Percentiles rank a stretch among this genome's conserved stretches.
Conservation (phyloP, 2,888 invertebrate species). For the Nephrotoma guestfalica region DNA sequence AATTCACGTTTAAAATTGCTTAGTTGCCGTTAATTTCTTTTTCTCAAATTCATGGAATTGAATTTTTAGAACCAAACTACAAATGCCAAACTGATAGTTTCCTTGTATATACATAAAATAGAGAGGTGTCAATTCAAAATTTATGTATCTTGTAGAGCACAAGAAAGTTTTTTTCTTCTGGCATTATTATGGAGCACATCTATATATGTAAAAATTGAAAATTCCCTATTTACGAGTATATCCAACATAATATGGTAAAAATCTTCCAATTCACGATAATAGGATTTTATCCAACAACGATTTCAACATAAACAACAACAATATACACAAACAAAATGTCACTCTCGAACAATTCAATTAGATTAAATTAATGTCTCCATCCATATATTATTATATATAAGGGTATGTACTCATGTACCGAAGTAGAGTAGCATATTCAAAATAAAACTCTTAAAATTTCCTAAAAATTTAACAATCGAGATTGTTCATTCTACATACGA, state of each 20-base stretch:
- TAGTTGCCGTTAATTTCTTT: no score
- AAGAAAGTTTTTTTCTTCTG: no score
- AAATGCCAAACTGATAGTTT: no score
- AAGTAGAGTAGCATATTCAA: not conserved
- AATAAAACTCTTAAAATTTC: not conserved
- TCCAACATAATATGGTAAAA: not conserved
- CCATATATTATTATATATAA: not conserved
- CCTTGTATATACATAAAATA: no score
- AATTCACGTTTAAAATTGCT: no score
- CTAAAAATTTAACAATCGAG: not conserved
- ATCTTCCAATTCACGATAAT: not conserved
- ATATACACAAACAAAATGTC: not conserved
- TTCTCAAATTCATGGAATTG: no score
- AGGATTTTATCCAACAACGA: not conserved
- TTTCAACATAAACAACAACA: not conserved
- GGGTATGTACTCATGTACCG: not conserved
- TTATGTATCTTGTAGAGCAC: no score
- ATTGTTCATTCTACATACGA: not conserved
- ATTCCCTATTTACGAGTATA: no score
- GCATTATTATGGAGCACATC: no score
- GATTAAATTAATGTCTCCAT: not conserved
- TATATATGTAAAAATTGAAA: no score
- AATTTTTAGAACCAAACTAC: no score
- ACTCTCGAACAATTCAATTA: not conserved
- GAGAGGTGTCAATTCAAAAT: no score